phyloP scores from a whole-genome alignment of 2,888 invertebrate genomes.

The Thalpophila matura region DNA sequence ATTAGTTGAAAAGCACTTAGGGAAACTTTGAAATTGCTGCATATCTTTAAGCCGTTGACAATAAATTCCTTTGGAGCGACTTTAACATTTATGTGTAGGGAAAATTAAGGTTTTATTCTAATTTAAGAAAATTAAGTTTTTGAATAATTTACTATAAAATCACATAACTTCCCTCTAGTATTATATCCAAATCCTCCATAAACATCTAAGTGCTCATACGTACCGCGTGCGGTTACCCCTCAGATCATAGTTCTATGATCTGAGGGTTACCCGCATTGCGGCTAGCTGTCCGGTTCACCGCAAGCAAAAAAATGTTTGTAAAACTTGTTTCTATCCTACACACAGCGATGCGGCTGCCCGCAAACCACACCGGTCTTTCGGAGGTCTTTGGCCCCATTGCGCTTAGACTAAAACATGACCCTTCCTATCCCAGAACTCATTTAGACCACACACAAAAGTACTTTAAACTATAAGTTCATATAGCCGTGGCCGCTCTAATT shows the following conservation, averaged over 20 bases:
- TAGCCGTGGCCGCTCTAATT: conserved; percentile 16
- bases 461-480: conserved; percentile 20
- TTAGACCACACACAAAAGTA: conserved; percentile 15
- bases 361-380: too few relatives aligned
- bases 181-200: not conserved
- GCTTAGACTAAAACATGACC: not conserved
- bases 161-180: not conserved
- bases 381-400: too few relatives aligned
- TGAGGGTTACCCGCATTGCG: too few relatives aligned
- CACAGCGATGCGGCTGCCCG: too few relatives aligned
- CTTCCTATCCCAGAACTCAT: not conserved
- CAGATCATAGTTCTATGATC: too few relatives aligned
- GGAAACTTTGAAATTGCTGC: conserved; percentile 53
- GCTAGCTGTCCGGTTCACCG: too few relatives aligned
- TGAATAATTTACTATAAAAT: too few relatives aligned
- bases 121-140: conserved; percentile 22
- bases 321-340: too few relatives aligned
- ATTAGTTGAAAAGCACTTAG: conserved; percentile 51
- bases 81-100: not conserved
- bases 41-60: conserved; percentile 40
- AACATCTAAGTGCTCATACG: too few relatives aligned
- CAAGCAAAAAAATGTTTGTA: too few relatives aligned
- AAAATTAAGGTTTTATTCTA: conserved; percentile 18
- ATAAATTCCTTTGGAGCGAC: conserved; percentile 24
- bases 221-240: too few relatives aligned